phyloP scores from a whole-genome alignment of 2,797 vertebrate genomes.

The Anguilla pacifica region DNA sequence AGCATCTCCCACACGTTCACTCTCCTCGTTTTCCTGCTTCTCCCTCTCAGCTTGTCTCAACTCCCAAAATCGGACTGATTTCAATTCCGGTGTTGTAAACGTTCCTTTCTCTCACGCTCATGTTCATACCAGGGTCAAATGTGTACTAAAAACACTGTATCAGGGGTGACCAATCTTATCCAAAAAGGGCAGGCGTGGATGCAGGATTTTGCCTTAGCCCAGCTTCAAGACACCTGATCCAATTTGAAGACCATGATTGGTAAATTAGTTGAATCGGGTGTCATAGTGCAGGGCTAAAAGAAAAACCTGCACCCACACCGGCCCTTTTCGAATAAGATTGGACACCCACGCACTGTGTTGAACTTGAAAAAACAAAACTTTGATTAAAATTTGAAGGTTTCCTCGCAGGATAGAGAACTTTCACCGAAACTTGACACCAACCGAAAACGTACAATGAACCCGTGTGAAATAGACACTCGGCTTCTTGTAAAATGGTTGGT shows the following conservation, averaged over 20 bases:
- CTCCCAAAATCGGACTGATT: not conserved
- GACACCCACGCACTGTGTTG: not conserved
- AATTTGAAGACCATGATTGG: too few relatives aligned
- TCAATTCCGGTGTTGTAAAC: not conserved
- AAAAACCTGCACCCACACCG: too few relatives aligned
- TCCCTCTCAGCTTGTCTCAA: not conserved
- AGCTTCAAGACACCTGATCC: too few relatives aligned
- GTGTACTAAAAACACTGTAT: not conserved
- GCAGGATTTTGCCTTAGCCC: too few relatives aligned
- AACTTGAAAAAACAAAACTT: not conserved
- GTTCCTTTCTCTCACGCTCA: not conserved
- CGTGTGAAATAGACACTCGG: not conserved
- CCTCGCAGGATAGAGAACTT: not conserved
- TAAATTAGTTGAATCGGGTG: not conserved
- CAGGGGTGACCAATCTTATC: too few relatives aligned
- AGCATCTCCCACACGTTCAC: not conserved
- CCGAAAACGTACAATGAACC: not conserved
- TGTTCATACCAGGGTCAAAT: not conserved
- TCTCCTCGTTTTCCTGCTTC: not conserved
- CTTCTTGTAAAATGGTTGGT: not conserved
- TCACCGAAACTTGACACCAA: not conserved
- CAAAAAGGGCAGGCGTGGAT: too few relatives aligned
- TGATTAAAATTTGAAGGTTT: not conserved
- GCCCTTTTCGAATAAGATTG: too few relatives aligned
- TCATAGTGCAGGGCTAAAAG: too few relatives aligned